Evolutionary conservation across 2,113 vertebrate genomes (phyloP).

Genomic region (Physeter macrocephalus): DNA sequence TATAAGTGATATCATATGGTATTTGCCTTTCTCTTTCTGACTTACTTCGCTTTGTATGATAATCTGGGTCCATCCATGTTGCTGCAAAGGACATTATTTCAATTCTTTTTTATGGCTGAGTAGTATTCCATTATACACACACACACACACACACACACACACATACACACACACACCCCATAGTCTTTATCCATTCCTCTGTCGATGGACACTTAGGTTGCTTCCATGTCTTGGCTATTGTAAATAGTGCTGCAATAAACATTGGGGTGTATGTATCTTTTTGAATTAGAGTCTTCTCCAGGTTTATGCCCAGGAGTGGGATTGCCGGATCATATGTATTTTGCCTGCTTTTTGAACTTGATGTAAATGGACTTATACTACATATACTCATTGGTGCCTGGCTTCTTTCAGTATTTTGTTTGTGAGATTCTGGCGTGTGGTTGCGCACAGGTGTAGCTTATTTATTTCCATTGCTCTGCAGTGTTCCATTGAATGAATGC

Average conservation of each 20-base stretch:
- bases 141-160: too few relatives aligned
- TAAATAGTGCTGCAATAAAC: too few relatives aligned
- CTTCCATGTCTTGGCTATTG: background rate
- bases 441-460: too few relatives aligned
- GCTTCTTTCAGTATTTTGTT: background rate
- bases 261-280: too few relatives aligned
- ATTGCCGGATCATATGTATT: too few relatives aligned
- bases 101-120: background rate
- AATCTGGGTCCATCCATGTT: too few relatives aligned
- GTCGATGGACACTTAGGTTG: background rate
- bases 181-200: background rate
- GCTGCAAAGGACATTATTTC: too few relatives aligned
- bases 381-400: background rate
- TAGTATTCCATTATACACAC: background rate
- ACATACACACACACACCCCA: rapidly evolving
- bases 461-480: background rate
- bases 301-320: too few relatives aligned
- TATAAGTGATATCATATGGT: too few relatives aligned
- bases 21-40: too few relatives aligned
- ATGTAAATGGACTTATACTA: background rate
- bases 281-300: background rate
- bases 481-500: background rate
- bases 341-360: background rate
- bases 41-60: background rate
- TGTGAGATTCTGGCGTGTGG: background rate